Evolutionary conservation across 2,888 invertebrate species (phyloP).

Genomic region (Polydesmus complanatus): DNA sequence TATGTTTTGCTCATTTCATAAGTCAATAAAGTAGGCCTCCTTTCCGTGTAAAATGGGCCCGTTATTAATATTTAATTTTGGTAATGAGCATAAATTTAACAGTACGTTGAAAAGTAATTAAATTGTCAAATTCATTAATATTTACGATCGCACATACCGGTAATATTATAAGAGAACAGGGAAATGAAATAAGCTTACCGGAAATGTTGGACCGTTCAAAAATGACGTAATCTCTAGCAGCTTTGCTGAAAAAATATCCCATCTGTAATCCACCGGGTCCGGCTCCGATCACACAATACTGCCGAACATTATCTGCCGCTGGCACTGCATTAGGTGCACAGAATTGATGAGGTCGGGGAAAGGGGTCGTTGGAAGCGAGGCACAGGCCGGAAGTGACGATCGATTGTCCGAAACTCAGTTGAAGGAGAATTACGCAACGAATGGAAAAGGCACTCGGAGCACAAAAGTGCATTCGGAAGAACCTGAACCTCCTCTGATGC

Average conservation of each 20-base stretch:
- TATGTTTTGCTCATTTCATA: too few relatives aligned
- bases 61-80: too few relatives aligned
- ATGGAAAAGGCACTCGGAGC: not conserved
- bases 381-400: not conserved
- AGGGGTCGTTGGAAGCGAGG: not conserved
- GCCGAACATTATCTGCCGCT: not conserved
- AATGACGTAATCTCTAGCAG: constrained; percentile 32
- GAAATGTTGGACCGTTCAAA: constrained; percentile 30
- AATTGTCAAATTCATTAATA: not conserved
- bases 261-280: constrained; percentile 36
- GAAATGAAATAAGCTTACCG: constrained; percentile 21
- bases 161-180: not conserved
- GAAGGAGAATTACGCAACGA: too few relatives aligned
- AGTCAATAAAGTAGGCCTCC: too few relatives aligned
- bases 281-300: constrained; percentile 36
- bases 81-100: constrained; percentile 23
- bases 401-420: not conserved
- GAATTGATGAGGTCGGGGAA: not conserved
- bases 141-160: not conserved
- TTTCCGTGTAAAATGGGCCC: too few relatives aligned
- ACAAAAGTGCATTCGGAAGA: not conserved
- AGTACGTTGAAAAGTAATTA: not conserved
- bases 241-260: constrained; percentile 30
- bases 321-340: not conserved
- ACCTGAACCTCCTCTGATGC: not conserved